A percentile compares a stretch with the other conserved stretches of the same genome.
phyloP scores from a whole-genome alignment of 2,888 invertebrate genomes.

The Sipha maydis region DNA sequence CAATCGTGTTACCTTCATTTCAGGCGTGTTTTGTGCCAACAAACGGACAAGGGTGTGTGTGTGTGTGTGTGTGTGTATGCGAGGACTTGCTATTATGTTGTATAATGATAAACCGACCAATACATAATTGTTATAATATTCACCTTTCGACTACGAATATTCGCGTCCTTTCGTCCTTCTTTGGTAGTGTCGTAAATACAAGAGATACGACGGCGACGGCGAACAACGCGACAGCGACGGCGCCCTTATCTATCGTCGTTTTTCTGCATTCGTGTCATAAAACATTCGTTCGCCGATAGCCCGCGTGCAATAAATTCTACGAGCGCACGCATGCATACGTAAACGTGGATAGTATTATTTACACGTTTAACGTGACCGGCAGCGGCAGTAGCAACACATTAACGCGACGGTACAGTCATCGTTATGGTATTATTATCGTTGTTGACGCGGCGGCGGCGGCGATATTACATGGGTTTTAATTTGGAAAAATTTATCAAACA shows the following conservation, averaged over 20 bases:
- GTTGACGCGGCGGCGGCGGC: neutral
- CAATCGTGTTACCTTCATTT: neutral
- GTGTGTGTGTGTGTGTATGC: neutral
- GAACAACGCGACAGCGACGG: constrained; percentile 30
- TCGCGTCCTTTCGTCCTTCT: constrained; percentile 31
- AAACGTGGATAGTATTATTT: neutral
- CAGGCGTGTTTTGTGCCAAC: neutral
- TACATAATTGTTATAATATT: constrained; percentile 9
- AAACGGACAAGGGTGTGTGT: neutral
- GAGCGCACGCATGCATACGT: no score
- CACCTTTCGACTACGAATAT: constrained; percentile 1
- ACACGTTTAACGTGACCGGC: neutral
- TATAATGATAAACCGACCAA: neutral
- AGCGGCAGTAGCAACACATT: neutral
- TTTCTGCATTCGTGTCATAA: constrained; percentile 60
- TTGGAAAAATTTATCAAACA: constrained; percentile 50
- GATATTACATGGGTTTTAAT: constrained; percentile 7
- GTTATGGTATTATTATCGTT: neutral
- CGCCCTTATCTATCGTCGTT: constrained; percentile 57
- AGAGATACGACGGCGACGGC: constrained; percentile 10
- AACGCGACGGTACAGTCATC: neutral
- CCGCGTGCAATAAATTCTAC: neutral
- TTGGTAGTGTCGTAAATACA: neutral
- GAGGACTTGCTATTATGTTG: neutral
- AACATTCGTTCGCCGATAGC: constrained; percentile 20